Base-by-base conservation (phyloP, 2,888 invertebrate genomes). In the Oeneis ivallda region DNA sequence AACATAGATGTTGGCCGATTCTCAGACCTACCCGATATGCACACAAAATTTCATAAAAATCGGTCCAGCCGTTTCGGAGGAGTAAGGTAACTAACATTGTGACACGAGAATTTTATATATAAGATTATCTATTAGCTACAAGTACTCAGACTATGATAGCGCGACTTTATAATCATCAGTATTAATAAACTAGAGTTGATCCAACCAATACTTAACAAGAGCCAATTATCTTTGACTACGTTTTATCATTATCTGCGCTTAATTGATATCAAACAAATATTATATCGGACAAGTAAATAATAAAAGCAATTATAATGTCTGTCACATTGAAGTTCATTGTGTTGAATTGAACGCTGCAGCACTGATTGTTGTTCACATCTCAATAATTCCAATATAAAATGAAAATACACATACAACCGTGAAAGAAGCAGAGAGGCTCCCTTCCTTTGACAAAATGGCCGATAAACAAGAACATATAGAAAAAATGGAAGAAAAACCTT, bases 221-320 rank as follows among this genome's bases (percentile, higher is more conserved):
- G 72, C 64, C 65, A 71, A 71, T 72, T 75, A 77, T 75, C 75
- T 71, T 61, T 66, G 66, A 65, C 70, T 73, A 72, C 72, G 67
- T 64, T 69, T 86, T 85, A 86, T 87, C 85, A 76, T 77, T 86
- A 86, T 85, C 84, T 77, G 75, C 75, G 73, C 75, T 78, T 84
- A 85, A 85, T 88, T 87, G 89, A 87, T 90, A 89, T 80, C 83
- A 83, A 84, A 85, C 82, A 87, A 84, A 84, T 80, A 82, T 83
- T 80, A 82, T 83, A 85, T 88, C 83, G 85, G 81, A 76, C 82
- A 81, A 81, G 81, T 80, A 84, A 85, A 87, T 82, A 84, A 79
- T 81, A 79, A 75, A 78, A 73, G 74, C 76, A 80, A 78, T 79
- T 75, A 80, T 81, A 81, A 77, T 79, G 70, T 75, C 75, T 75